Conservation (phyloP, 2,888 invertebrate genomes). For the Lasioglossum lativentre region DNA sequence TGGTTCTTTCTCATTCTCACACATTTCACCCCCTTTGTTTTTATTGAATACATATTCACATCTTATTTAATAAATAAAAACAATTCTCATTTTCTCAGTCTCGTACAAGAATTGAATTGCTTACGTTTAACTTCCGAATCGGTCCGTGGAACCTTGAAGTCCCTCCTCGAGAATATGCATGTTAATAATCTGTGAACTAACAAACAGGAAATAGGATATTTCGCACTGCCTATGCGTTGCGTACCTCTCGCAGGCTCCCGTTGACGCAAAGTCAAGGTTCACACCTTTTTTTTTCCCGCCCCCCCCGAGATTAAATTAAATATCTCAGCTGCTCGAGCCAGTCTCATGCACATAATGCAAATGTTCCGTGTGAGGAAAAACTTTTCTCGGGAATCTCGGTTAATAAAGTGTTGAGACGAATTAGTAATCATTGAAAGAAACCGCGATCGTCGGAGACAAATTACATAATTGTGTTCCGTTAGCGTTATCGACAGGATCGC, state of each 20-base stretch:
- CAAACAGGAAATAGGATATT: not conserved
- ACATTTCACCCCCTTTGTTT: too few relatives aligned
- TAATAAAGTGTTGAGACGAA: not conserved
- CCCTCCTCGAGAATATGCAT: not conserved
- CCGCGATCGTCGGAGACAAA: not conserved
- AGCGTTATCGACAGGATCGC: not conserved
- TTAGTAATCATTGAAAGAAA: not conserved
- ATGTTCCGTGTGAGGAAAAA: not conserved
- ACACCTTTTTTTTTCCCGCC: not conserved
- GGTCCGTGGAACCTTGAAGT: not conserved
- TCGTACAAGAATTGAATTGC: too few relatives aligned
- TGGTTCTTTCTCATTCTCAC: too few relatives aligned
- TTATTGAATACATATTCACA: too few relatives aligned
- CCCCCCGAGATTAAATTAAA: not conserved
- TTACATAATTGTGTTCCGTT: not conserved
- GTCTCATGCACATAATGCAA: not conserved
- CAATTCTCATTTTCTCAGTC: too few relatives aligned
- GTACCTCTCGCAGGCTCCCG: too few relatives aligned
- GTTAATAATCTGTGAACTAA: not conserved
- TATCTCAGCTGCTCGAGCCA: too few relatives aligned
- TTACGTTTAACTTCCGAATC: not conserved
- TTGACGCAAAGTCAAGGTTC: constrained; percentile 4
- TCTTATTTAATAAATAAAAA: too few relatives aligned
- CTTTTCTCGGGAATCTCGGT: not conserved
- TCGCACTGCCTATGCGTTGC: not conserved